Conservation (phyloP, 2,888 invertebrate species). For the Noctua janthina region DNA sequence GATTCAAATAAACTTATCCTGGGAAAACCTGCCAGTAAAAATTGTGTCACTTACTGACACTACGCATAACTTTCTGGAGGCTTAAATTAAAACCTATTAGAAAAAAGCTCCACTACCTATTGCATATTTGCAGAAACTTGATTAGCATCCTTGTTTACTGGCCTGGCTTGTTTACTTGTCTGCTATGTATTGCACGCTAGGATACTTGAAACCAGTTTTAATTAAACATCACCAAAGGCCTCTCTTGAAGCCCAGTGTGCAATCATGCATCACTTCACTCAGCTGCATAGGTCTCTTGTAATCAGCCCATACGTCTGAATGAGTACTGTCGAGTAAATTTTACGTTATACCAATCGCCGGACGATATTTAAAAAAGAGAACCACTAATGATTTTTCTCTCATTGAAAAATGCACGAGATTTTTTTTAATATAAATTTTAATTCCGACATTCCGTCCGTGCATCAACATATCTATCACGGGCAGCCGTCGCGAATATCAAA, state of each 20-base stretch:
- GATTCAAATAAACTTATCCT: neutral
- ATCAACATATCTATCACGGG: constrained; percentile 77
- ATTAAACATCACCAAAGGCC: constrained; percentile 16
- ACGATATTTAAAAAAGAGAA: constrained; percentile 39
- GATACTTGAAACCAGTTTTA: constrained; percentile 7
- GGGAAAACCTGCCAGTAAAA: neutral
- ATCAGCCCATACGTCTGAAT: neutral
- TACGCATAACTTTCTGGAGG: neutral
- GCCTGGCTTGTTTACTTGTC: too few relatives aligned
- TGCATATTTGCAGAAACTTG: constrained; percentile 2
- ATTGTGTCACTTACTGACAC: neutral
- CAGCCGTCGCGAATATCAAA: constrained; percentile 78
- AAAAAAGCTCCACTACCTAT: neutral
- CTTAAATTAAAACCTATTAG: neutral
- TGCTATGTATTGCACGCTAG: neutral
- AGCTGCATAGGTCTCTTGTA: constrained; percentile 12
- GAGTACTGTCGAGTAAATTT: constrained; percentile 23
- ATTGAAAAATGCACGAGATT: constrained; percentile 39
- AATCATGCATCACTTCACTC: constrained; percentile 27
- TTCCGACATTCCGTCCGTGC: constrained; percentile 67
- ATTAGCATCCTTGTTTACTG: neutral
- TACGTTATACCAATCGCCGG: constrained; percentile 46
- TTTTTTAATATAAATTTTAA: constrained; percentile 66
- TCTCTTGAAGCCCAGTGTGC: constrained; percentile 13
- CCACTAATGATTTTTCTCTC: constrained; percentile 48